phyloP scores from a whole-genome alignment of 2,888 invertebrate genomes.

The Tiliacea aurago region DNA sequence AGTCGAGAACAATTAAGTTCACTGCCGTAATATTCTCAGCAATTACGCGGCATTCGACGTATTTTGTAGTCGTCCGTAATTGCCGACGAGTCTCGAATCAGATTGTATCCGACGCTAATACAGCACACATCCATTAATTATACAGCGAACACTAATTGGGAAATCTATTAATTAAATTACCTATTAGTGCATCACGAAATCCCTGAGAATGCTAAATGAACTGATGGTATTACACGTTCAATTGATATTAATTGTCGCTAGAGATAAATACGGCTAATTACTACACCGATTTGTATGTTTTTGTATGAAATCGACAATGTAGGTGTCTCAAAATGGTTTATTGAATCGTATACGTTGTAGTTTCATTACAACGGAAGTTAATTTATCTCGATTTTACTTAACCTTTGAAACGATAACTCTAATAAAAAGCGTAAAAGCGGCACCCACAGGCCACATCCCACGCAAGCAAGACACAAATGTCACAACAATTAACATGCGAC shows the following conservation, averaged over 20 bases:
- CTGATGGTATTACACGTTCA: constrained; percentile 41
- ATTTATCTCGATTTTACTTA: constrained; percentile 30
- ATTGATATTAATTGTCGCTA: constrained; percentile 43
- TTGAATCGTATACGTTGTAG: not conserved
- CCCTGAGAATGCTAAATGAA: constrained; percentile 67
- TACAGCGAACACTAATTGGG: constrained; percentile 86
- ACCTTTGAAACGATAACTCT: constrained; percentile 25
- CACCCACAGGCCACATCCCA: constrained; percentile 38
- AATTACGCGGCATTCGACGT: constrained; percentile 89
- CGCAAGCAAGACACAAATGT: constrained; percentile 51
- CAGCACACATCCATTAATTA: constrained; percentile 87
- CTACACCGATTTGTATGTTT: constrained; percentile 12
- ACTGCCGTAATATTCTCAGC: constrained; percentile 90
- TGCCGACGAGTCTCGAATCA: constrained; percentile 86
- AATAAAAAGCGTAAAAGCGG: constrained; percentile 53
- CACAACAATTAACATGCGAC: constrained; percentile 47
- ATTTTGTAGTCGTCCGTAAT: constrained; percentile 89
- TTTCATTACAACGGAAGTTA: constrained; percentile 9
- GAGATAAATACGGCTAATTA: constrained; percentile 26
- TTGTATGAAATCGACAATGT: not conserved
- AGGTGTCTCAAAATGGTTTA: not conserved
- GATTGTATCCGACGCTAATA: constrained; percentile 88
- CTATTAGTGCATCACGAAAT: constrained; percentile 76
- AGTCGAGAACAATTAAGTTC: constrained; percentile 91
- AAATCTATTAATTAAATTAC: constrained; percentile 87